phyloP scores from a whole-genome alignment of 2,888 invertebrate genomes.

The Litoditis marina region DNA sequence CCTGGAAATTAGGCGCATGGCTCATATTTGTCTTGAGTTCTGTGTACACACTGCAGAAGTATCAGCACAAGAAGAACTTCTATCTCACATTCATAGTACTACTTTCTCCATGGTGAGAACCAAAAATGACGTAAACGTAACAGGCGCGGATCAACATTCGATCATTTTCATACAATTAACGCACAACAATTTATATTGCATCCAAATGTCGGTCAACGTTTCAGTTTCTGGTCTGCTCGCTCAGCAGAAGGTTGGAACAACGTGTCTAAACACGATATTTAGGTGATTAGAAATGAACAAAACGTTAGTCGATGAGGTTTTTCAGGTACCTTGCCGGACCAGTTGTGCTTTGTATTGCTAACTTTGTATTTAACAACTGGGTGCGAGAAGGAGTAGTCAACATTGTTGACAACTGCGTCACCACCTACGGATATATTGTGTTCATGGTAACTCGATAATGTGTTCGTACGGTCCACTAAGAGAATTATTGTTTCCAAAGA shows the following conservation, averaged over 20 bases:
- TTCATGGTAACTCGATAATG: constrained; percentile 69
- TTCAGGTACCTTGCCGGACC: constrained; percentile 78
- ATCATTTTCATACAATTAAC: not conserved
- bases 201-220: too few relatives aligned
- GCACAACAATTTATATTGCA: too few relatives aligned
- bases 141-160: not conserved
- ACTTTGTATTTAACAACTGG: constrained; percentile 78
- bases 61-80: constrained; percentile 79
- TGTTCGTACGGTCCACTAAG: not conserved
- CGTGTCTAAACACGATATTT: too few relatives aligned
- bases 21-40: constrained; percentile 74
- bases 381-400: constrained; percentile 75
- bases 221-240: too few relatives aligned
- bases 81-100: constrained; percentile 80
- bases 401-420: constrained; percentile 71
- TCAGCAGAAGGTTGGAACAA: too few relatives aligned
- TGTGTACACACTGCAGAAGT: constrained; percentile 77
- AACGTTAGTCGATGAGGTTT: too few relatives aligned
- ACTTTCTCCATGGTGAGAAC: constrained; percentile 76
- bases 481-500: not conserved
- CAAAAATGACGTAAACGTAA: not conserved
- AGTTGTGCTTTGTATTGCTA: constrained; percentile 75
- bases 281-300: too few relatives aligned
- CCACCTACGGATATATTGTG: constrained; percentile 72
- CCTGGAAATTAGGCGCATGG: constrained; percentile 71